phyloP scores from a whole-genome alignment of 2,888 invertebrate species.

The Hipparchia sbordonii region DNA sequence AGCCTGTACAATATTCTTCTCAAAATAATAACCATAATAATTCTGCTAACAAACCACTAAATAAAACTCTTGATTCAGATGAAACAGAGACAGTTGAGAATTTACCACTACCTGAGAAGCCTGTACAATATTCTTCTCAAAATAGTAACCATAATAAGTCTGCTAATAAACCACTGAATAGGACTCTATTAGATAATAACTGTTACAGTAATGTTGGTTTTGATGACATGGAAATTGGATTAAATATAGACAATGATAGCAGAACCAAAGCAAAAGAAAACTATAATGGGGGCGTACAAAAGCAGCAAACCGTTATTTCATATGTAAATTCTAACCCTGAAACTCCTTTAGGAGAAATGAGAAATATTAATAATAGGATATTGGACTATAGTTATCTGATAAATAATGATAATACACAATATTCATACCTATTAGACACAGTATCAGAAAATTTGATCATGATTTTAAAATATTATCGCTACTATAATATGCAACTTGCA shows the following conservation, averaged over 20 bases:
- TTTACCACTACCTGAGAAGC: not conserved
- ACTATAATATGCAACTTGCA: not conserved
- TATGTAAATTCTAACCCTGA: not conserved
- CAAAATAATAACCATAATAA: not conserved
- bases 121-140: not conserved
- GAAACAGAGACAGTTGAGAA: not conserved
- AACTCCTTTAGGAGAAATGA: not conserved
- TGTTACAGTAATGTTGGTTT: not conserved
- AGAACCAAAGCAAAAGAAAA: not conserved
- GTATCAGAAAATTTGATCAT: conserved; percentile 37
- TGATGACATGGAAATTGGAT: not conserved
- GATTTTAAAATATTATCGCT: conserved; percentile 22
- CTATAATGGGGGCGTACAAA: not conserved
- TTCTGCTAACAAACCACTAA: not conserved
- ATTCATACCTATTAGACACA: conserved; percentile 22
- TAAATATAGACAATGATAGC: not conserved
- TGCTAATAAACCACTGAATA: not conserved
- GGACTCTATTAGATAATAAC: not conserved
- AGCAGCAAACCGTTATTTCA: not conserved
- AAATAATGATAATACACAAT: conserved; percentile 19
- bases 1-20: not conserved
- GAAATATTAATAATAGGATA: not conserved
- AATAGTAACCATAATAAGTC: not conserved
- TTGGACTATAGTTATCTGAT: not conserved
- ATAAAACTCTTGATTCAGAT: not conserved